Conservation (phyloP, 2,797 vertebrate genomes). For the Anniella stebbinsi region DNA sequence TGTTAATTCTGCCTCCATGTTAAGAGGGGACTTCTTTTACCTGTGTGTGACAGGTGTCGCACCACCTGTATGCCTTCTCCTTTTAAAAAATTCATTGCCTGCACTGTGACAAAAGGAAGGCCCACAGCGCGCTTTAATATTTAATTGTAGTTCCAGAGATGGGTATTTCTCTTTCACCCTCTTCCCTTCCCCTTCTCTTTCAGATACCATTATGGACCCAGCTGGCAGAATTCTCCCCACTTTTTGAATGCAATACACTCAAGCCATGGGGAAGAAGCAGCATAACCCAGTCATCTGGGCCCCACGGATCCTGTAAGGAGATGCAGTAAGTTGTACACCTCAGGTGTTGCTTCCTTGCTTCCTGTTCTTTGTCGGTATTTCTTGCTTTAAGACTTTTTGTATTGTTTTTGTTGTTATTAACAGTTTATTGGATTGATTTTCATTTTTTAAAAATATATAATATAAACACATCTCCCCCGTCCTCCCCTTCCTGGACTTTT, state of each 20-base stretch:
- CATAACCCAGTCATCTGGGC: neutral
- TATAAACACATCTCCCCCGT: neutral
- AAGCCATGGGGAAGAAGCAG: no score
- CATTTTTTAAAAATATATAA: neutral
- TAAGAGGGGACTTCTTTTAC: no score
- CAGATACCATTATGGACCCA: neutral
- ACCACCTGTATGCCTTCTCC: neutral
- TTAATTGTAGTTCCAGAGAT: neutral
- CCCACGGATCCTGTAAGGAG: neutral
- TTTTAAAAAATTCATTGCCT: conserved; percentile 28
- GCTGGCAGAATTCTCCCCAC: no score
- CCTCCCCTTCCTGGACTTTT: neutral
- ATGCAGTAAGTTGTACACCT: neutral
- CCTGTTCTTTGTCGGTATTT: neutral
- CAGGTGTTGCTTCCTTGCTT: neutral
- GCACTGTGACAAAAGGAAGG: neutral
- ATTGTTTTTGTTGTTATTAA: neutral
- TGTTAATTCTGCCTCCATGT: neutral
- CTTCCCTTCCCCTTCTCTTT: neutral
- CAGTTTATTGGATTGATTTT: neutral
- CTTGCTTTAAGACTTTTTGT: no score
- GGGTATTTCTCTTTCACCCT: neutral
- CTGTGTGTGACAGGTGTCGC: neutral
- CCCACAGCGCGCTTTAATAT: conserved; percentile 1
- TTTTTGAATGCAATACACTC: no score